Conservation (phyloP, 1,140 invertebrate species). For the Nasonia longicornis region DNA sequence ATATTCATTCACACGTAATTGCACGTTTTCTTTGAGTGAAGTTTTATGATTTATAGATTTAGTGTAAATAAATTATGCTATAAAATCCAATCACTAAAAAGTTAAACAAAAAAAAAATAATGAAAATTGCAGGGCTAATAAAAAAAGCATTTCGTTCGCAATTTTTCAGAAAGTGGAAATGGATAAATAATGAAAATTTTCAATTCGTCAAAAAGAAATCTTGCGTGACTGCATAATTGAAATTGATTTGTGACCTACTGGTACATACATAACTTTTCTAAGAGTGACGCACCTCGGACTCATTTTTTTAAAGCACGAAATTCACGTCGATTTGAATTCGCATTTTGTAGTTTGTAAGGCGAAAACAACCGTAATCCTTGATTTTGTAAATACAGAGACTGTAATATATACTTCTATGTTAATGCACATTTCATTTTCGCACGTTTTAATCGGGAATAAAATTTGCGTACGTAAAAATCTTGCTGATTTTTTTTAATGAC, state of each 20-base stretch:
- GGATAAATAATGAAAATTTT: too few relatives aligned
- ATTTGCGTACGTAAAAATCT: not conserved
- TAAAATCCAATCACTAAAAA: too few relatives aligned
- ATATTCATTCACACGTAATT: too few relatives aligned
- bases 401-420: not conserved
- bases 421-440: not conserved
- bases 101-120: too few relatives aligned
- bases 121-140: too few relatives aligned
- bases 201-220: not conserved
- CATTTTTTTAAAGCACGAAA: slow-evolving; percentile 10
- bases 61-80: too few relatives aligned
- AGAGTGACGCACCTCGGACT: slow-evolving; percentile 24
- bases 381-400: slow-evolving; percentile 6
- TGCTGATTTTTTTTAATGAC: not conserved
- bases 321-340: slow-evolving; percentile 21
- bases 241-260: not conserved
- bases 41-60: too few relatives aligned
- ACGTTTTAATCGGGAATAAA: not conserved
- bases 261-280: not conserved
- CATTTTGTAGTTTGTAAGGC: slow-evolving; percentile 33
- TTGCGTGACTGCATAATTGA: not conserved
- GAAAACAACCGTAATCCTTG: not conserved
- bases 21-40: too few relatives aligned
- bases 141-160: too few relatives aligned
- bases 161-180: too few relatives aligned